These are phyloP conservation scores for Gila robusta DNA, from an alignment of 2,797 vertebrate genomes.

Conservation along the genomic window DNA sequence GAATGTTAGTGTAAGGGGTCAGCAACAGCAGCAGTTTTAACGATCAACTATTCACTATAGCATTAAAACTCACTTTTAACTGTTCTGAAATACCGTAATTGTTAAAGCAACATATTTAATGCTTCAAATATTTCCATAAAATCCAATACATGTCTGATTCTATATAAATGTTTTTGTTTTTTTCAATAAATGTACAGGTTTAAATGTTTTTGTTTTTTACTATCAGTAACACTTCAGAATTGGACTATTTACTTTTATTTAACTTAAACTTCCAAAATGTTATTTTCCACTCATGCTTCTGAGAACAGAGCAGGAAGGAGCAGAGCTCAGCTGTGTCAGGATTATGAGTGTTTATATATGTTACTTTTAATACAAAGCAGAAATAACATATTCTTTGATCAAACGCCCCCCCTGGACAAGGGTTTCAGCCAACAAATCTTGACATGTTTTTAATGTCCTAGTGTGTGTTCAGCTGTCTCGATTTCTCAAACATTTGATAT, in stretches of 20 bases:
- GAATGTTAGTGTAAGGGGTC: conserved; percentile 1
- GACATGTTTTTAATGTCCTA: conserved; percentile 1
- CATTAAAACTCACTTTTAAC: conserved; percentile 1
- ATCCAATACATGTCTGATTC: background rate
- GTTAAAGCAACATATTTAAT: conserved; percentile 5
- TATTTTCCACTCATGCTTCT: background rate
- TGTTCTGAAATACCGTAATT: conserved; percentile 27
- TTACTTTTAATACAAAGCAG: background rate
- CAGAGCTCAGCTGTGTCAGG: background rate
- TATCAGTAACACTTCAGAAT: background rate
- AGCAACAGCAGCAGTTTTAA: conserved; percentile 3
- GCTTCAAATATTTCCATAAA: conserved; percentile 22
- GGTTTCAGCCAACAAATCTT: background rate
- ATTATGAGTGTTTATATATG: conserved; percentile 1
- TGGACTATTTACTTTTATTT: background rate
- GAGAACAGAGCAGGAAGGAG: background rate
- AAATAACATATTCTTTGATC: background rate
- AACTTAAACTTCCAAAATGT: background rate
- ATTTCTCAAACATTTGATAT: conserved; percentile 7
- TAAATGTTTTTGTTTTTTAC: background rate
- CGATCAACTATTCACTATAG: conserved; percentile 15
- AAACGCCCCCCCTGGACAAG: background rate
- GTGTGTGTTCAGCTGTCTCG: background rate
- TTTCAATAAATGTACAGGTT: background rate
- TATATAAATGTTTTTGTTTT: background rate